Conservation (phyloP, 2,113 vertebrate genomes). For the Anarrhichthys ocellatus region DNA sequence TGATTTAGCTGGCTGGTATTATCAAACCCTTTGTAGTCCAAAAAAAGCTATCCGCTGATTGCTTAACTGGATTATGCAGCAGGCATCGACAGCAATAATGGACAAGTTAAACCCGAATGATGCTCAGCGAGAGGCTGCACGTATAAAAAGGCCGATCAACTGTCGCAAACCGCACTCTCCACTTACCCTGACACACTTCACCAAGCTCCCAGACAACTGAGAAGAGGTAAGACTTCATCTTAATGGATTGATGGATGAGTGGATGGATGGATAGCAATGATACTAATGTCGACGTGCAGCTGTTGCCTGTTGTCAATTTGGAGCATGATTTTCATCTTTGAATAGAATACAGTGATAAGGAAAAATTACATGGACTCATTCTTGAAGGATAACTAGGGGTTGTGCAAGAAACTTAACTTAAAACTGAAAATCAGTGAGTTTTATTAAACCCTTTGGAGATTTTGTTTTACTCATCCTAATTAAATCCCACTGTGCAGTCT, state of each 20-base stretch:
- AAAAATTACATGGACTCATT: background rate
- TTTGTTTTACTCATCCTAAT: background rate
- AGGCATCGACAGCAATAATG: conserved; percentile 51
- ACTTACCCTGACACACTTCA: conserved; percentile 24
- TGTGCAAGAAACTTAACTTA: background rate
- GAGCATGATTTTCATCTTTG: background rate
- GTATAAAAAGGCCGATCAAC: conserved; percentile 76
- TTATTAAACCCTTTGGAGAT: background rate
- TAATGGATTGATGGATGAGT: conserved; percentile 10
- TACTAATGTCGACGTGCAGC: background rate
- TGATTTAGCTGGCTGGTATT: conserved; percentile 66
- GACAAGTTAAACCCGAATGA: conserved; percentile 48
- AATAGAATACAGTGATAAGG: background rate
- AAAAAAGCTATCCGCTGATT: conserved; percentile 73
- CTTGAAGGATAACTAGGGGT: background rate
- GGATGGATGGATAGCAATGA: background rate
- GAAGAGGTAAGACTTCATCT: conserved; percentile 62
- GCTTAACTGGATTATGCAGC: conserved; percentile 78
- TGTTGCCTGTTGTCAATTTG: background rate
- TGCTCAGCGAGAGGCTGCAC: conserved; percentile 25
- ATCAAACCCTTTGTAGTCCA: conserved; percentile 71
- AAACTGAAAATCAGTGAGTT: background rate
- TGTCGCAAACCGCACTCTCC: conserved; percentile 19
- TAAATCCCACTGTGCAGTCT: background rate
- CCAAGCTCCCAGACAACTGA: conserved; percentile 28